Base-by-base conservation (phyloP, 1,140 invertebrate genomes). In the Bombus terrestris region DNA sequence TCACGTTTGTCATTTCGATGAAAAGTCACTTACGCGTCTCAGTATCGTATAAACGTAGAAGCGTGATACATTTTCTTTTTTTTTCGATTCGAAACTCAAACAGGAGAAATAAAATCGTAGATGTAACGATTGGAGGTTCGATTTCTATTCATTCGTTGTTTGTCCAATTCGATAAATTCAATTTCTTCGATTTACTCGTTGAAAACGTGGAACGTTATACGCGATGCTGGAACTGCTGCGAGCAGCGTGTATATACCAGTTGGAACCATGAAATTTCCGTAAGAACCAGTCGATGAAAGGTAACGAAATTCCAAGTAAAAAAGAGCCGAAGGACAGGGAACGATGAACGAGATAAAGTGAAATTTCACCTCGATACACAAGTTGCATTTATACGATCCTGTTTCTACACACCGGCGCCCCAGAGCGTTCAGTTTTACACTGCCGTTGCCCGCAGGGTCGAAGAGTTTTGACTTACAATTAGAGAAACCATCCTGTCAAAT, bases 401-500 rank as follows among this genome's bases (percentile, higher is more conserved):
- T 37, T 72, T 47, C 39, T 32, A 77, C 41, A 66, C 72, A 41
- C 74, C 13, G 53, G 66, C 25, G 75, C 15, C 59, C 13, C 8
- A 6, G 8, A 71, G 32, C 57, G 75, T 37, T 47, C 41, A 18
- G 66, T 25, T 77, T 64, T 66, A 53, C 66, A 77, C 87, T 53
- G 53, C 53, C 32, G 47, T 57, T 78, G 88, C 78, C 88, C 74
- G 28, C 32, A 71, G 57, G 66, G 71, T 76, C 80, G 35, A 37
- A 28, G 18, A 62, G 69, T 72, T 83, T 82, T 89, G 88, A 66
- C 84, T 89, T 73, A 72, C 76, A 83, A 89, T 89, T 88, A 64
- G 84, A 71, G 84, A 86, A 81, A 89, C 69, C 59, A 81, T 89
- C 81, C 85, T 89, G 88, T 86, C 88, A 89, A 89, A 89, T 89